Conservation (phyloP, 1,140 invertebrate species). For the Brachionus rotundiformis region DNA sequence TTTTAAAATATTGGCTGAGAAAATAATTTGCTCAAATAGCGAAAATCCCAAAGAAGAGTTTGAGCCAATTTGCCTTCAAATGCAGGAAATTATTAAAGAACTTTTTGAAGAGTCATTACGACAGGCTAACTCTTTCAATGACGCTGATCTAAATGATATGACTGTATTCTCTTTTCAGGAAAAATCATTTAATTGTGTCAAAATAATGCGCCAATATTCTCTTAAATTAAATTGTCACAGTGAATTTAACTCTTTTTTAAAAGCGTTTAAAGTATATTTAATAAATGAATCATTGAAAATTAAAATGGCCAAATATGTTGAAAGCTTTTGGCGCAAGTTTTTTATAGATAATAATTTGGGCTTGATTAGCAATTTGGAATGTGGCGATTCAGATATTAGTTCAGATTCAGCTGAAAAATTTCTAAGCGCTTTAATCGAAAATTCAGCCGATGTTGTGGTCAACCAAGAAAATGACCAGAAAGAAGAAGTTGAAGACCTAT, state of each 20-base stretch:
- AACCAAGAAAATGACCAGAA: neutral
- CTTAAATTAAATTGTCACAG: conserved; percentile 17
- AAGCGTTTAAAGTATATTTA: conserved; percentile 26
- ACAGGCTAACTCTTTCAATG: conserved; percentile 2
- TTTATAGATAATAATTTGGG: conserved; percentile 11
- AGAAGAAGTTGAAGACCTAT: conserved; percentile 49
- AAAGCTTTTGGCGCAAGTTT: conserved; percentile 39
- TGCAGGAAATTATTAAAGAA: conserved; percentile 34
- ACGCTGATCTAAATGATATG: conserved; percentile 10
- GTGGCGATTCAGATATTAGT: conserved; percentile 1
- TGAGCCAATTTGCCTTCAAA: conserved; percentile 13
- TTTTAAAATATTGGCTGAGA: conserved; percentile 57
- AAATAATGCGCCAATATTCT: conserved; percentile 19
- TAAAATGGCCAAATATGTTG: conserved; percentile 37
- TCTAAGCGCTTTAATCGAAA: neutral
- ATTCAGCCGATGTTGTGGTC: neutral
- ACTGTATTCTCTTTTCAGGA: conserved; percentile 11
- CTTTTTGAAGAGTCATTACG: conserved; percentile 36
- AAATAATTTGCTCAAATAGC: conserved; percentile 18
- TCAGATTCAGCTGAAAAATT: neutral
- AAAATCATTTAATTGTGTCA: conserved; percentile 37
- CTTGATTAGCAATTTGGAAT: conserved; percentile 7
- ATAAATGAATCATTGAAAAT: neutral
- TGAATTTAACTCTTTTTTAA: conserved; percentile 30
- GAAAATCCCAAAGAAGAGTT: neutral